Evolutionary conservation across 2,888 invertebrate genomes (phyloP).

Genomic region (Conistra vaccinii): DNA sequence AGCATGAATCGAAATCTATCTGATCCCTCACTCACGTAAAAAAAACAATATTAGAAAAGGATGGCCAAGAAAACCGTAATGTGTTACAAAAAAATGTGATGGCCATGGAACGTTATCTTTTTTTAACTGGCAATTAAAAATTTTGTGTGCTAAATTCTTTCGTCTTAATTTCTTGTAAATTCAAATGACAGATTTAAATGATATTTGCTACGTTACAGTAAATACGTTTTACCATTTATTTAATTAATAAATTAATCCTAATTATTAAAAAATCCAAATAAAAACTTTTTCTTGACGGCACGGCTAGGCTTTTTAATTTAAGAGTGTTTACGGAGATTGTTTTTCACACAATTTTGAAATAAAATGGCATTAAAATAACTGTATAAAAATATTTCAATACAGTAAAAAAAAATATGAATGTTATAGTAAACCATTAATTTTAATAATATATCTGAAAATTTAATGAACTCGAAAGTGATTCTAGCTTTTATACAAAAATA

Average conservation of each 20-base stretch:
- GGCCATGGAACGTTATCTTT: neutral
- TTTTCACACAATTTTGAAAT: neutral
- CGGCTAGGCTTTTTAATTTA: neutral
- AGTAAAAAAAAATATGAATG: rapidly evolving
- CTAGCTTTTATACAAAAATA: neutral
- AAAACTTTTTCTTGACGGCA: neutral
- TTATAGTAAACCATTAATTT: neutral
- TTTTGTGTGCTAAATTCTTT: neutral
- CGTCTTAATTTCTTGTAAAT: neutral
- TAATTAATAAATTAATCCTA: no score
- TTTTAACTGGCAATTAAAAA: constrained; percentile 15
- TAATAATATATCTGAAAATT: neutral
- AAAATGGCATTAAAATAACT: neutral
- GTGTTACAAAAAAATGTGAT: neutral
- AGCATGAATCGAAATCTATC: neutral
- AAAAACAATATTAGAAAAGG: neutral
- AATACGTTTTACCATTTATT: neutral
- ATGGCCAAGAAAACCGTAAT: neutral
- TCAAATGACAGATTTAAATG: neutral
- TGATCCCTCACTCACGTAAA: neutral
- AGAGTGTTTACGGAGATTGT: constrained; percentile 17
- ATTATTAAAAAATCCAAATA: no score
- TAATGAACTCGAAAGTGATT: neutral
- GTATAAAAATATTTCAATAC: neutral
- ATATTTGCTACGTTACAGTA: rapidly evolving